Evolutionary conservation across 2,888 invertebrate species (phyloP).

Genomic region (Thymelicus sylvestris): DNA sequence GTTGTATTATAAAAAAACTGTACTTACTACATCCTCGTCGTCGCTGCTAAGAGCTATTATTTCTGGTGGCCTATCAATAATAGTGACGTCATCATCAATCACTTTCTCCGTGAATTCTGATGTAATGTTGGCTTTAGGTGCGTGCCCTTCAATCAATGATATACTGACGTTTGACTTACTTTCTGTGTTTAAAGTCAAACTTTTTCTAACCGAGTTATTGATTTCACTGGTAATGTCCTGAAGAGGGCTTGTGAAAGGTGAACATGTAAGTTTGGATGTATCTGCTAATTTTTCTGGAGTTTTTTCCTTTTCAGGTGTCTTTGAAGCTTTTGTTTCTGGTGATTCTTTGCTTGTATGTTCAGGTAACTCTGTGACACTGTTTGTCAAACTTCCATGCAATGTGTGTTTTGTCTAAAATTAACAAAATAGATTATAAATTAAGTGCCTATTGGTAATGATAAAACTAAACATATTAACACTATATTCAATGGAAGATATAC

Average conservation of each 20-base stretch:
- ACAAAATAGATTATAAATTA: neutral
- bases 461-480: too few relatives aligned
- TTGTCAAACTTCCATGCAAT: slow-evolving; percentile 38
- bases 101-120: slow-evolving; percentile 48
- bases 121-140: neutral
- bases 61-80: slow-evolving; percentile 66
- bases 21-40: slow-evolving; percentile 69
- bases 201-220: slow-evolving; percentile 41
- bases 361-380: slow-evolving; percentile 31
- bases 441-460: too few relatives aligned
- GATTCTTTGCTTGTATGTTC: slow-evolving; percentile 10
- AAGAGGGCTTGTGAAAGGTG: slow-evolving; percentile 67
- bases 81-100: slow-evolving; percentile 68
- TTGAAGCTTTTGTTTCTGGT: slow-evolving; percentile 4
- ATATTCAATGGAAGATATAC: slow-evolving; percentile 40
- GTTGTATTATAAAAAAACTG: too few relatives aligned
- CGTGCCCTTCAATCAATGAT: neutral
- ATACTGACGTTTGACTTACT: neutral
- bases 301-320: slow-evolving; percentile 44
- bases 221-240: slow-evolving; percentile 57
- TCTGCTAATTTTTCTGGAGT: slow-evolving; percentile 46
- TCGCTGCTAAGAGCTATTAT: slow-evolving; percentile 78
- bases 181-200: neutral
- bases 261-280: slow-evolving; percentile 61
- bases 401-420: slow-evolving; percentile 34